Percentiles rank a stretch among this genome's conserved stretches.
Conservation (phyloP, 2,113 vertebrate genomes). For the Paramormyrops kingsleyae region DNA sequence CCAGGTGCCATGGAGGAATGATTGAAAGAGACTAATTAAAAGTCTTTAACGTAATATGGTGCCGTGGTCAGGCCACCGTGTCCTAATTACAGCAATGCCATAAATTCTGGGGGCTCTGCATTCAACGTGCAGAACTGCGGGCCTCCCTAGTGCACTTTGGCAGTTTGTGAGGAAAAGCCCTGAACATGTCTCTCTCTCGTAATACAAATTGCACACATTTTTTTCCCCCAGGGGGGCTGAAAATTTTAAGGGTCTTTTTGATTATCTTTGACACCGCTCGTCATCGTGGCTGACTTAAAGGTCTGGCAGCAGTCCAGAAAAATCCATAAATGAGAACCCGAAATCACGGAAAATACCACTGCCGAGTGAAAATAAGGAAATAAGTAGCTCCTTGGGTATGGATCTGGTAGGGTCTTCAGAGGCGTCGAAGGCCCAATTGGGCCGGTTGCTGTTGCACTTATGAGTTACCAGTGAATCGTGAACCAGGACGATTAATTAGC, state of each 20-base stretch:
- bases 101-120: background rate
- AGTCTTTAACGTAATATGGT: background rate
- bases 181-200: background rate
- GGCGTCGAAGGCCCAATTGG: background rate
- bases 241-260: slow-evolving; percentile 4
- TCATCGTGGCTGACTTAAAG: background rate
- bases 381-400: background rate
- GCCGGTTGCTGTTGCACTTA: background rate
- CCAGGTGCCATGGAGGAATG: slow-evolving; percentile 6
- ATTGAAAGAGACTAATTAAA: slow-evolving; percentile 1
- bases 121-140: background rate
- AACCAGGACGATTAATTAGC: background rate
- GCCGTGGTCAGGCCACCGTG: background rate
- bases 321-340: background rate
- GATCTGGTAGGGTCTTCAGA: background rate
- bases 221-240: background rate
- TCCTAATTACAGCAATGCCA: background rate
- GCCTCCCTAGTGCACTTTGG: background rate
- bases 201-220: slow-evolving; percentile 12
- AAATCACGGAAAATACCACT: background rate
- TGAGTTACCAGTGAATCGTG: background rate
- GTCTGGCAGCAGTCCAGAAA: background rate
- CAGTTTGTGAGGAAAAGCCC: background rate
- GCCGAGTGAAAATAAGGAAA: background rate
- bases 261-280: background rate